These are phyloP conservation scores for Bryconaethiops microstoma DNA, from an alignment of 2,797 vertebrate species.

Conservation along the genomic window DNA sequence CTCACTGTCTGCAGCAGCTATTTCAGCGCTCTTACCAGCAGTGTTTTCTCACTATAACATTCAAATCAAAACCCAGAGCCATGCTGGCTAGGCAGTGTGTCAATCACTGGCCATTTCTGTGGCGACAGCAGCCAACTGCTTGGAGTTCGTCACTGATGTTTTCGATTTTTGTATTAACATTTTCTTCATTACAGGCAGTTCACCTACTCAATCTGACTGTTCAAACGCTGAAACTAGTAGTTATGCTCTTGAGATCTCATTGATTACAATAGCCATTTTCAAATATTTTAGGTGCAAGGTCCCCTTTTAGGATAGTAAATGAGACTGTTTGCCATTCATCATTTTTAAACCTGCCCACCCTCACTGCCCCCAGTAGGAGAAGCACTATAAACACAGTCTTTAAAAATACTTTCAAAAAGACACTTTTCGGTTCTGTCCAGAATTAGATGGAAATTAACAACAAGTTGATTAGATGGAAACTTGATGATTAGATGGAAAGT, in stretches of 20 bases:
- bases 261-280: background rate
- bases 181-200: background rate
- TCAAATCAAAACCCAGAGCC: background rate
- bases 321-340: too few species aligned
- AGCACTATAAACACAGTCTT: too few species aligned
- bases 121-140: background rate
- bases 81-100: background rate
- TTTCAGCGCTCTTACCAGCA: background rate
- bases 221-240: background rate
- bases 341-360: too few species aligned
- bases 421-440: constrained; percentile 1
- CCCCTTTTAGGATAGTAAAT: too few species aligned
- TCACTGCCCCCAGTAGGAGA: too few species aligned
- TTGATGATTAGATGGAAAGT: background rate
- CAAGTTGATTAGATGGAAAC: too few species aligned
- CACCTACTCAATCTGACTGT: background rate
- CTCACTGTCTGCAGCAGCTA: background rate
- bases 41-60: background rate
- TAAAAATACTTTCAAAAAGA: too few species aligned
- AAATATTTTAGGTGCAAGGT: too few species aligned
- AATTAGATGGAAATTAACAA: background rate
- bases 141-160: background rate
- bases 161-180: background rate
- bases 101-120: background rate
- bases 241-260: background rate